These are phyloP conservation scores for Cygnus olor DNA, from an alignment of 2,797 vertebrate genomes.

Conservation along the genomic window DNA sequence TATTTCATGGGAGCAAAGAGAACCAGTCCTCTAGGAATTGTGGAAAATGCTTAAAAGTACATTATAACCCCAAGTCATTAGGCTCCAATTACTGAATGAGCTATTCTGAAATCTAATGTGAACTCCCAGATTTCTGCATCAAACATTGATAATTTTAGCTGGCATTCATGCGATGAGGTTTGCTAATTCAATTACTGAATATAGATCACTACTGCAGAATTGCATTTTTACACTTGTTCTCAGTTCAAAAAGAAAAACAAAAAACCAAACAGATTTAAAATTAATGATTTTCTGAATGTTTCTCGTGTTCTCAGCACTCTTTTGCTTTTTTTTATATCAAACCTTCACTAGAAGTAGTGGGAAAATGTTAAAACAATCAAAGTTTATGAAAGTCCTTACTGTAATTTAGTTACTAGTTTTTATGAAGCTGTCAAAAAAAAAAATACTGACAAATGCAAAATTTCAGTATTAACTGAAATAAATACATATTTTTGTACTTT, in stretches of 20 bases:
- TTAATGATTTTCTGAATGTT: slow-evolving; percentile 49
- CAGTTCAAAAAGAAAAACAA: background rate
- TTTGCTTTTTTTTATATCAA: slow-evolving; percentile 56
- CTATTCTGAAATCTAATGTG: slow-evolving; percentile 14
- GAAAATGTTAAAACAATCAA: slow-evolving; percentile 43
- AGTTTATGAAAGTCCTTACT: slow-evolving; percentile 32
- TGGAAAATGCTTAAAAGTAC: background rate
- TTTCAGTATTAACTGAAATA: slow-evolving; percentile 39
- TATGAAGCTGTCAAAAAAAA: slow-evolving; percentile 45
- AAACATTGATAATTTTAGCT: slow-evolving; percentile 10
- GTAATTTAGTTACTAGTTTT: slow-evolving; percentile 36
- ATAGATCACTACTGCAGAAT: background rate
- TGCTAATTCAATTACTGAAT: slow-evolving; percentile 24
- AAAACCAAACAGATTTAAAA: background rate
- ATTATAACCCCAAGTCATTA: background rate
- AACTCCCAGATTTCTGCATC: slow-evolving; percentile 20
- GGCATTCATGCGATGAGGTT: background rate
- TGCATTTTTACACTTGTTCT: background rate
- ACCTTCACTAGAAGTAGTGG: slow-evolving; percentile 28
- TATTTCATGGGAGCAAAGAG: background rate
- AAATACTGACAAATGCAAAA: slow-evolving; percentile 27
- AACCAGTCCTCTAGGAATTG: background rate
- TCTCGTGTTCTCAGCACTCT: background rate
- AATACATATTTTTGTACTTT: slow-evolving; percentile 15
- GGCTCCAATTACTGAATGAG: slow-evolving; percentile 27